A percentile compares a stretch with the other conserved stretches of the same genome.
Conservation (phyloP, 1,140 invertebrate genomes). For the Myzus persicae region DNA sequence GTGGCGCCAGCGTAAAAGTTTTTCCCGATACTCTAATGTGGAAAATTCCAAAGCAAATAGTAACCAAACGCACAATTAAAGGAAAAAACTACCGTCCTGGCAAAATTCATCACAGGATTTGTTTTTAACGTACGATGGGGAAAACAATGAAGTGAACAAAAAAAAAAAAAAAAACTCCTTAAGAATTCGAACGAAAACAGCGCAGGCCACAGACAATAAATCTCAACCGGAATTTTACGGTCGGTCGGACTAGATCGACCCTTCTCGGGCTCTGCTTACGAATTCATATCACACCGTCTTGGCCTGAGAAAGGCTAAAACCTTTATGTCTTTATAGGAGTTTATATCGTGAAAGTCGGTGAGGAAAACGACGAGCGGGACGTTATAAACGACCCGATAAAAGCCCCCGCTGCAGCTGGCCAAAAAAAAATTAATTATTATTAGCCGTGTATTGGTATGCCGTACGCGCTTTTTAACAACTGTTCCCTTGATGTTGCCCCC, state of each 20-base stretch:
- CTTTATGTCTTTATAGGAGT: constrained; percentile 58
- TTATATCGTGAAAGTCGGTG: constrained; percentile 30
- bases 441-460: constrained; percentile 40
- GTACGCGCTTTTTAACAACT: constrained; percentile 36
- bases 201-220: constrained; percentile 39
- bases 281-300: constrained; percentile 54
- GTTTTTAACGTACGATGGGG: neutral
- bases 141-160: constrained; percentile 49
- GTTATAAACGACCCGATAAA: constrained; percentile 57
- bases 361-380: neutral
- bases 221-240: constrained; percentile 51
- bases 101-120: neutral
- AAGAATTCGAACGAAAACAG: constrained; percentile 43
- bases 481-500: neutral
- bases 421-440: constrained; percentile 56
- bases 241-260: constrained; percentile 48
- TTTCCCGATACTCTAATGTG: constrained; percentile 34
- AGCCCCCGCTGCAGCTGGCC: neutral
- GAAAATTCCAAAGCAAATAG: constrained; percentile 28
- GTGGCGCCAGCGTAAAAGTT: constrained; percentile 48
- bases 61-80: constrained; percentile 37
- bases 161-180: neutral
- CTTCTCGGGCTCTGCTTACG: constrained; percentile 35
- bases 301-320: constrained; percentile 52
- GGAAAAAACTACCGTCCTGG: neutral